Conservation (phyloP, 2,888 invertebrate species). For the Platycnemis pennipes region DNA sequence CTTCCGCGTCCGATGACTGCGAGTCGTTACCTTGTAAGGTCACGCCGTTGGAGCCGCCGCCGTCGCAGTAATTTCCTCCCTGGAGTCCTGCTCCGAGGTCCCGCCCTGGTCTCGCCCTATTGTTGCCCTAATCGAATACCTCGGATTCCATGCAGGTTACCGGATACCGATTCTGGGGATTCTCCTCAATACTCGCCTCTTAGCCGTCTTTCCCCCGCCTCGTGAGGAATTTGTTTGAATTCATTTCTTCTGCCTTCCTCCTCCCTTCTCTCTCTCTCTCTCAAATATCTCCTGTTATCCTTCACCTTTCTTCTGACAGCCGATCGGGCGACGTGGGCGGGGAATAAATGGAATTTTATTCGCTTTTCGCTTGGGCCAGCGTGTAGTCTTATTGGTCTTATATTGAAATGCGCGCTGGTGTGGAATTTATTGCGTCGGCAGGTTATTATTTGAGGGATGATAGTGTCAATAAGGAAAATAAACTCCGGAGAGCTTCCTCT, state of each 20-base stretch:
- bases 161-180: background rate
- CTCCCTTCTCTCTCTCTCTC: background rate
- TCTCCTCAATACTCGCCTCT: background rate
- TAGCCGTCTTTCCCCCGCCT: too few relatives aligned
- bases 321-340: background rate
- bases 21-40: slow-evolving; percentile 28
- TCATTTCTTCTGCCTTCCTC: background rate
- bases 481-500: background rate
- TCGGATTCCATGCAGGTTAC: background rate
- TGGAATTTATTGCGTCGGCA: background rate
- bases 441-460: background rate
- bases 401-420: background rate
- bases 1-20: slow-evolving; percentile 31
- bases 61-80: background rate
- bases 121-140: background rate
- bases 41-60: background rate
- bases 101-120: background rate
- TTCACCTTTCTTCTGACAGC: slow-evolving; percentile 52
- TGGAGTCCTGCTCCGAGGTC: background rate
- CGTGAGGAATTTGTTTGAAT: background rate
- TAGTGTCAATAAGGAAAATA: background rate
- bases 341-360: background rate
- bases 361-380: background rate
- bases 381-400: background rate
- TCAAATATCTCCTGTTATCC: slow-evolving; percentile 30